Percentiles rank a stretch among this genome's conserved stretches.
Evolutionary conservation across 2,797 vertebrate genomes (phyloP).

Genomic region (Sus cebifrons): DNA sequence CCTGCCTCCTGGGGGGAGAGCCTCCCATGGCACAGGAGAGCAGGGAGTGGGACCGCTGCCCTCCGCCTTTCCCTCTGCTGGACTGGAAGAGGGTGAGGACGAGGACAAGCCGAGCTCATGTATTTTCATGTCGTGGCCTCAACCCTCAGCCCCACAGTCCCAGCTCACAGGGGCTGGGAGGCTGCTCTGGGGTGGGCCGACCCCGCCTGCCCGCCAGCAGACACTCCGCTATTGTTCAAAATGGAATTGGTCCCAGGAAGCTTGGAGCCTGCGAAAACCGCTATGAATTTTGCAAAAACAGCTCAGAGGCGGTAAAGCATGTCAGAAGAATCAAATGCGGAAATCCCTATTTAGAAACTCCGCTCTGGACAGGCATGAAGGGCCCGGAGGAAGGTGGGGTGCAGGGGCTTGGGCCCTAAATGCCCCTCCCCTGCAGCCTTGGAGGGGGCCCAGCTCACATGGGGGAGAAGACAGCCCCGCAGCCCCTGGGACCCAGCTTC

Average conservation of each 20-base stretch:
- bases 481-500: neutral
- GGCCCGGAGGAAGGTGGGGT: neutral
- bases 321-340: conserved; percentile 89
- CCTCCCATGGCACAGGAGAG: conserved; percentile 17
- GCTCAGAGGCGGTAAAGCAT: conserved; percentile 90
- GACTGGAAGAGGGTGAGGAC: conserved; percentile 62
- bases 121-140: conserved; percentile 88
- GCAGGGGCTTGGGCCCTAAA: neutral
- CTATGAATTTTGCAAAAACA: conserved; percentile 91
- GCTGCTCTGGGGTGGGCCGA: conserved; percentile 72
- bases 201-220: conserved; percentile 67
- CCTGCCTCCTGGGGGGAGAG: neutral
- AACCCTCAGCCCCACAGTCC: conserved; percentile 30
- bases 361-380: conserved; percentile 67
- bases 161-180: conserved; percentile 74
- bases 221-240: conserved; percentile 89
- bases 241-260: conserved; percentile 92
- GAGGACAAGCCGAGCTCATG: conserved; percentile 84
- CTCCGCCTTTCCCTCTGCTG: neutral
- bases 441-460: neutral
- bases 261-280: conserved; percentile 89
- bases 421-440: neutral
- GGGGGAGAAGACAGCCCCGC: neutral
- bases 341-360: conserved; percentile 88
- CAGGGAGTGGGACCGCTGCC: neutral